Evolutionary conservation across 2,113 vertebrate species (phyloP).

Genomic region (Thermophis baileyi): DNA sequence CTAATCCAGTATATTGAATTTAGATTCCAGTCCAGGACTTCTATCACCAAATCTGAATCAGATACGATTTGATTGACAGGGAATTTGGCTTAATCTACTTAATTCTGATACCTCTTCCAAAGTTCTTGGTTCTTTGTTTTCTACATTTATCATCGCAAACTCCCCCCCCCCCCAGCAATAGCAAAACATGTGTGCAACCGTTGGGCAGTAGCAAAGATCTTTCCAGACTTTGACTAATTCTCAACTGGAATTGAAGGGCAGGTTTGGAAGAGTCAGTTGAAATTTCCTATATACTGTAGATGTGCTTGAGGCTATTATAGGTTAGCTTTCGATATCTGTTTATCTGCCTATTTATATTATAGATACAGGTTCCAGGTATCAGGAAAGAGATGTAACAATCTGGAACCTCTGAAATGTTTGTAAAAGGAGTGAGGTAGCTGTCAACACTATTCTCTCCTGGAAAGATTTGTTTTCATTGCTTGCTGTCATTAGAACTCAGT

Average conservation of each 20-base stretch:
- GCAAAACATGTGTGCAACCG: neutral
- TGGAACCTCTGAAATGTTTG: neutral
- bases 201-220: neutral
- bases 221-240: neutral
- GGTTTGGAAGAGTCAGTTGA: neutral
- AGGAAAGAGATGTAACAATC: neutral
- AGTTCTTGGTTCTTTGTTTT: neutral
- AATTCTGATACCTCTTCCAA: neutral
- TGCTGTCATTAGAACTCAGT: slow-evolving; percentile 4
- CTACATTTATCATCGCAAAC: neutral
- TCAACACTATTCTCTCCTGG: neutral
- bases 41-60: neutral
- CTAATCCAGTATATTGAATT: neutral
- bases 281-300: neutral
- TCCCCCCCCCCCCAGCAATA: too few relatives aligned
- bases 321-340: neutral
- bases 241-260: neutral
- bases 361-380: neutral
- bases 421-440: neutral
- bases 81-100: neutral
- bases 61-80: neutral
- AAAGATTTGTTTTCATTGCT: slow-evolving; percentile 5
- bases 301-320: neutral
- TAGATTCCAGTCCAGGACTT: neutral
- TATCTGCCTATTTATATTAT: neutral